A percentile compares a stretch with the other conserved stretches of the same genome.
phyloP scores from a whole-genome alignment of 2,888 invertebrate genomes.

The Thera britannica region DNA sequence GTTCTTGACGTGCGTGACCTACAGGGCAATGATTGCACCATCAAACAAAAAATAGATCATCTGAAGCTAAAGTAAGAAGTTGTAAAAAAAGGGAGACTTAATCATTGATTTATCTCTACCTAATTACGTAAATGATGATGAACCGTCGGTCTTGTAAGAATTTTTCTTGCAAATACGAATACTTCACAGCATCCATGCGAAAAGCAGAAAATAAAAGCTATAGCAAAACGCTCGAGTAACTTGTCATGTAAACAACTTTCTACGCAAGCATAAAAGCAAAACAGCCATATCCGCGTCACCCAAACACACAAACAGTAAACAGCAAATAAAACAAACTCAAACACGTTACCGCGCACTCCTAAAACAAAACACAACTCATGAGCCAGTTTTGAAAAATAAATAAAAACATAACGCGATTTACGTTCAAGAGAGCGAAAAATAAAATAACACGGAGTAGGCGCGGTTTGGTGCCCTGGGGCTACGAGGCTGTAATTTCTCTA shows the following conservation, averaged over 20 bases:
- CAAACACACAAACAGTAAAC: conserved; percentile 35
- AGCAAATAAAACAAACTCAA: conserved; percentile 41
- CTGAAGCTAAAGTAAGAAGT: too few relatives aligned
- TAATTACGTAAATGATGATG: too few relatives aligned
- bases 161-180: neutral
- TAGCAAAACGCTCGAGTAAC: neutral
- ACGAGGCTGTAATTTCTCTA: conserved; percentile 76
- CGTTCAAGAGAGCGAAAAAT: conserved; percentile 81
- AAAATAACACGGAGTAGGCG: conserved; percentile 81
- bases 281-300: conserved; percentile 33
- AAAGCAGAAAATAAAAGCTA: neutral
- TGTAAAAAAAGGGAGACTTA: too few relatives aligned
- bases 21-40: too few relatives aligned
- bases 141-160: neutral
- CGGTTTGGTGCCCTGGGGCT: conserved; percentile 72
- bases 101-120: too few relatives aligned
- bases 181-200: neutral
- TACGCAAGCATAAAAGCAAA: conserved; percentile 39
- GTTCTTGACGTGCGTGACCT: too few relatives aligned
- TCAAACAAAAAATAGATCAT: too few relatives aligned
- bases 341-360: conserved; percentile 38
- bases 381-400: conserved; percentile 39
- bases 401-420: conserved; percentile 45
- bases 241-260: conserved; percentile 13
- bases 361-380: conserved; percentile 42